Conservation (phyloP, 2,113 vertebrate genomes). For the Chaetops frenatus region DNA sequence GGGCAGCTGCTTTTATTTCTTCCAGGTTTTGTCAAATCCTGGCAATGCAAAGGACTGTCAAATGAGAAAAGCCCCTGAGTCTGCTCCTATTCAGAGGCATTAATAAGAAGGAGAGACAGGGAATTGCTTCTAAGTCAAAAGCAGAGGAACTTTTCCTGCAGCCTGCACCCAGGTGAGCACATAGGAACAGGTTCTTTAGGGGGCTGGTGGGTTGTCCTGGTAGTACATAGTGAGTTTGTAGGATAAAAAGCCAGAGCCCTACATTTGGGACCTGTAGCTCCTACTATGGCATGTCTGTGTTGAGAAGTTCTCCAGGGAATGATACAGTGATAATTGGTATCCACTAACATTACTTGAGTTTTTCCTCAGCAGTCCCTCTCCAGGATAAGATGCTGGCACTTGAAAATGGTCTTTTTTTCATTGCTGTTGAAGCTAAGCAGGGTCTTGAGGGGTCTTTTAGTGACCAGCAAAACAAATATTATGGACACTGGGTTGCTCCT, state of each 20-base stretch:
- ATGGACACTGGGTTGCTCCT: neutral
- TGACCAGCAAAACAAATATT: neutral
- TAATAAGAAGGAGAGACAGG: neutral
- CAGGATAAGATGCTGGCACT: neutral
- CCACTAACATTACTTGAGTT: neutral
- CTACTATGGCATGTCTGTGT: neutral
- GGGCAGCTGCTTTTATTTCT: neutral
- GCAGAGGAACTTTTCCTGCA: neutral
- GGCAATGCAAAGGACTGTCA: neutral
- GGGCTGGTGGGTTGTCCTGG: neutral
- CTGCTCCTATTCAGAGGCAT: neutral
- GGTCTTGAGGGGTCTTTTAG: neutral
- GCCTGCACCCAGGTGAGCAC: neutral
- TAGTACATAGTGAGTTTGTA: neutral
- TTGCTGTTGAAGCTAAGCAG: neutral
- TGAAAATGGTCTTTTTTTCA: neutral
- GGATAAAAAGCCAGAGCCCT: neutral
- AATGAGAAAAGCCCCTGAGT: neutral
- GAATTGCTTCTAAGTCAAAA: neutral
- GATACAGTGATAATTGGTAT: neutral
- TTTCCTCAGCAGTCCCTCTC: neutral
- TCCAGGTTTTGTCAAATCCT: neutral
- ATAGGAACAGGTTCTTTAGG: neutral
- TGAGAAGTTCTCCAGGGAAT: neutral
- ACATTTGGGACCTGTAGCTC: neutral